Evolutionary conservation across 2,113 vertebrate genomes (phyloP).

Genomic region (Brachyhypopomus occidentalis): DNA sequence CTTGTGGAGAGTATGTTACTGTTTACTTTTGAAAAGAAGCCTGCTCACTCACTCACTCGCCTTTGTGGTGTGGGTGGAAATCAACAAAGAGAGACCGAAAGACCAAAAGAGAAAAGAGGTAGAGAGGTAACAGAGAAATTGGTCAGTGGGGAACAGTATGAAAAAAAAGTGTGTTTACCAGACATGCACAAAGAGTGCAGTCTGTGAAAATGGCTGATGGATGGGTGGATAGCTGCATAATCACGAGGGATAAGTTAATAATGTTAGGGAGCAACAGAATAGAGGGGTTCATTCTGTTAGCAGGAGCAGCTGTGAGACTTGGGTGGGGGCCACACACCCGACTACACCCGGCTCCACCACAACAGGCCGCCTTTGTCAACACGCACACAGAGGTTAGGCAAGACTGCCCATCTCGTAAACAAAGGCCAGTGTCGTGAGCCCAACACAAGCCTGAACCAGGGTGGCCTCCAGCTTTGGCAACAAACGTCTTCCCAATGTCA

Average conservation of each 20-base stretch:
- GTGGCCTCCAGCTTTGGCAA: background rate
- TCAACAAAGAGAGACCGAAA: conserved; percentile 13
- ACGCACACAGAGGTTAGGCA: background rate
- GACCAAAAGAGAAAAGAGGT: background rate
- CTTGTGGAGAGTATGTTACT: background rate
- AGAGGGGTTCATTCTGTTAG: conserved; percentile 28
- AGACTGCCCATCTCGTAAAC: conserved; percentile 23
- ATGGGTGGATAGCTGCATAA: conserved; percentile 1
- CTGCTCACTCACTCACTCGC: conserved; percentile 23
- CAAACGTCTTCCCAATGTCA: background rate
- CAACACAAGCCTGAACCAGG: background rate
- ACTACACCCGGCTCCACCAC: conserved; percentile 27
- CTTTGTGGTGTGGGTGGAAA: conserved; percentile 20
- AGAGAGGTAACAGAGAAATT: background rate
- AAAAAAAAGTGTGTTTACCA: conserved; percentile 30
- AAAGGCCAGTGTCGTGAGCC: conserved; percentile 12
- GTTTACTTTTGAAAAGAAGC: conserved; percentile 34
- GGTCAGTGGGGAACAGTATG: background rate
- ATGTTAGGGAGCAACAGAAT: conserved; percentile 5
- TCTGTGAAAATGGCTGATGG: background rate
- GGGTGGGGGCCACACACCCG: conserved; percentile 11
- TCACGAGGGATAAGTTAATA: conserved; percentile 28
- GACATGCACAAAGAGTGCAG: background rate
- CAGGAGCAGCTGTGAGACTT: conserved; percentile 23
- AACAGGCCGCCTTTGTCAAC: conserved; percentile 43